Conservation (phyloP, 1,140 invertebrate species). For the Ericerus pela region DNA sequence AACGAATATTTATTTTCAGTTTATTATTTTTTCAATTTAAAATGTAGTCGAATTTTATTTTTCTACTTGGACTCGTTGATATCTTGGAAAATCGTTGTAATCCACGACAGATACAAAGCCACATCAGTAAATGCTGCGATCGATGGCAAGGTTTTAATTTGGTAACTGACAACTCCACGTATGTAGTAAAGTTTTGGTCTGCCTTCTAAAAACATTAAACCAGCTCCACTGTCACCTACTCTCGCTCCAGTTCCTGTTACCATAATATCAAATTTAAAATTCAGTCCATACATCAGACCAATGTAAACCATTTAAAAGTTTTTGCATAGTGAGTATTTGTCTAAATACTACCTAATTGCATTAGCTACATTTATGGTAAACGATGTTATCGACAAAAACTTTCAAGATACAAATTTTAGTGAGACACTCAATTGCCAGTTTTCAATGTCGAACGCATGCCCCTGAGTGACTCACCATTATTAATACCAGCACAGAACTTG, state of each 20-base stretch:
- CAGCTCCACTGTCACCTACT: neutral
- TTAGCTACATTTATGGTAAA: neutral
- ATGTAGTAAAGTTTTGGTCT: neutral
- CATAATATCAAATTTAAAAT: too few species aligned
- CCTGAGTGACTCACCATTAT: neutral
- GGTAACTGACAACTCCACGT: neutral
- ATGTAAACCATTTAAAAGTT: too few species aligned
- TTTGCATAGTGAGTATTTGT: too few species aligned
- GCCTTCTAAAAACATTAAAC: neutral
- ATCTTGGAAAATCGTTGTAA: too few species aligned
- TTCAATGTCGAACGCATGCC: neutral
- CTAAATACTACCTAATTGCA: neutral
- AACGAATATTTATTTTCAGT: too few species aligned
- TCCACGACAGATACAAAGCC: neutral
- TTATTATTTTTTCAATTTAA: too few species aligned
- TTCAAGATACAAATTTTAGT: neutral
- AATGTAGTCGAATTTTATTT: too few species aligned
- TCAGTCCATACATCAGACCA: too few species aligned
- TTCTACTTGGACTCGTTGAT: too few species aligned
- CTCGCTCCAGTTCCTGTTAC: neutral
- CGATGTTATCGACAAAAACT: too few species aligned
- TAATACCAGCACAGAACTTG: too few species aligned
- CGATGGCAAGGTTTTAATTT: neutral
- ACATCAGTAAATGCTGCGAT: neutral
- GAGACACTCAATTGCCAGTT: too few species aligned